These are phyloP conservation scores for Leptobrachium leishanense DNA, from an alignment of 2,113 vertebrate genomes.

Conservation along the genomic window DNA sequence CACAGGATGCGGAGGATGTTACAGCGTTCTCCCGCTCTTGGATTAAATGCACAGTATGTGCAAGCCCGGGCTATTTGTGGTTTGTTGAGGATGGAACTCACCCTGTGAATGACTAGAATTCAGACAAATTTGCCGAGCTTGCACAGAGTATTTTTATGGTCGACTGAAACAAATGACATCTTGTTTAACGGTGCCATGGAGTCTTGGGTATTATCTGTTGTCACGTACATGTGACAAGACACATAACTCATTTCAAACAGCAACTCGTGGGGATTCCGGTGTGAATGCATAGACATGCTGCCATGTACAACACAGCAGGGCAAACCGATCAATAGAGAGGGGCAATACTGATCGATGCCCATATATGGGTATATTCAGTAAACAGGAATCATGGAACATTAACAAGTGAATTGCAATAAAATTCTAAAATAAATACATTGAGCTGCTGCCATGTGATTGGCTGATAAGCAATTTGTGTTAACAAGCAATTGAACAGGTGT, in stretches of 20 bases:
- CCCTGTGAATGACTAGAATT: conserved; percentile 30
- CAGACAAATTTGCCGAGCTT: conserved; percentile 25
- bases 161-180: conserved; percentile 4
- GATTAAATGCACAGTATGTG: conserved; percentile 37
- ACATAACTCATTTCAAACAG: neutral
- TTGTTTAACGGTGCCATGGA: conserved; percentile 21
- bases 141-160: conserved; percentile 46
- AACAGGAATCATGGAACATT: too few species aligned
- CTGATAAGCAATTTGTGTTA: too few species aligned
- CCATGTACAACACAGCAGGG: neutral
- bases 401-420: too few species aligned
- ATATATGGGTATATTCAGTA: too few species aligned
- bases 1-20: conserved; percentile 27
- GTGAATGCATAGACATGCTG: neutral
- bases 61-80: conserved; percentile 39
- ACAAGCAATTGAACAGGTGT: too few species aligned
- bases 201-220: conserved; percentile 4
- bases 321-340: too few species aligned
- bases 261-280: neutral
- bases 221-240: neutral
- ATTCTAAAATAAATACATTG: too few species aligned
- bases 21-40: neutral
- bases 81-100: conserved; percentile 24
- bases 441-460: too few species aligned
- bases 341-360: too few species aligned